Evolutionary conservation across 2,888 invertebrate species (phyloP), one percentile per base, ranked within the genome.

Genomic region (Ochropleura plecta): DNA sequence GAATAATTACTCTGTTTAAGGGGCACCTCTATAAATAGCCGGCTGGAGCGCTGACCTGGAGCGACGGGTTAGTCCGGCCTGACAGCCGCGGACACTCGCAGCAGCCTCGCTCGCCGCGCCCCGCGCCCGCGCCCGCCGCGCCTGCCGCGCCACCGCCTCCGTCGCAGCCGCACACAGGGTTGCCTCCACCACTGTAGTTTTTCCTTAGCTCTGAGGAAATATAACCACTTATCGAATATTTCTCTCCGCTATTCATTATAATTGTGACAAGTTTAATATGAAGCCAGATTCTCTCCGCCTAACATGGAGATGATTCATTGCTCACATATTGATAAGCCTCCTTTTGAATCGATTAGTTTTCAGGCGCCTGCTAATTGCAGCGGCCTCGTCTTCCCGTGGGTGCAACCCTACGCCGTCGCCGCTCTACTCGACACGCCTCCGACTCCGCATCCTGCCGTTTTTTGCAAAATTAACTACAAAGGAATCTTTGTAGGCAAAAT

Each of bases 1-100:
- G 96, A 96, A 96, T 96, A 96, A 96, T 96, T 96, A 96, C 96
- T 96, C 96, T 96, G 96, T 96, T 96, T 96, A 96, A 96, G 96
- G 96, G 95, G 95, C 95, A 96, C 94, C 94, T 96, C 96, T 96
- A 96, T 96, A 96, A 96, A 96, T 96, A 96, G 96, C 95, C 92
- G 92, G 95, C 95, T 96, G 96, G 96, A 96, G 95, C 96, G 96
- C 95, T 96, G 96, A 96, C 96, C 96, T 95, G 96, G 95, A 95
- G 95, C 96, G 96, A 96, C 96, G 95, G 94, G 96, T 95, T 95
- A 95, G 95, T 95, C 95, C 95, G 95, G 95, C 95, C 95, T 94
- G 95, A 94, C 95, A 95, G 94, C 94, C 94, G 93, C 94, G 94
- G 95, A 94, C 94, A 94, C 93, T 93, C 92, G 93, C 93, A 93